Evolutionary conservation across 2,888 invertebrate species (phyloP).

Genomic region (Hypsopygia costalis): DNA sequence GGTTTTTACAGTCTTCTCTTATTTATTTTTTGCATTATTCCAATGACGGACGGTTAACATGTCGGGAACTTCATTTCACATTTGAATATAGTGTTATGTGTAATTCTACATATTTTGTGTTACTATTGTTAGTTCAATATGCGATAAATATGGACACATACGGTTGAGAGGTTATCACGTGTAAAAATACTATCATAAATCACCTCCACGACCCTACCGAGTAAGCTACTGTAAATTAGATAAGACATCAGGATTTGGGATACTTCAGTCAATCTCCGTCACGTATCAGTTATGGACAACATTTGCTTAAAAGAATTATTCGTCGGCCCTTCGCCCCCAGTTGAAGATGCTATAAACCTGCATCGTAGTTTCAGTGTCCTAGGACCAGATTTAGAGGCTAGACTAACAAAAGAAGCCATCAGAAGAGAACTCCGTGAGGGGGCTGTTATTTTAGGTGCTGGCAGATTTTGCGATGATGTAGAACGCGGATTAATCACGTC

Average conservation of each 20-base stretch:
- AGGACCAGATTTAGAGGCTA: slow-evolving; percentile 84
- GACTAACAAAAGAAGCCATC: slow-evolving; percentile 85
- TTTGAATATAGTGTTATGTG: too few species aligned
- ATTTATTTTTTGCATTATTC: too few species aligned
- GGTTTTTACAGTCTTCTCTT: too few species aligned
- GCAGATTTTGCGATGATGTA: slow-evolving; percentile 86
- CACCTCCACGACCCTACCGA: slow-evolving; percentile 50
- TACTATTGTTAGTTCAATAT: too few species aligned
- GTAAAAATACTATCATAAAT: slow-evolving; percentile 68
- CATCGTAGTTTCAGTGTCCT: slow-evolving; percentile 88
- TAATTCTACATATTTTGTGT: too few species aligned
- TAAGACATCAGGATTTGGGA: slow-evolving; percentile 52
- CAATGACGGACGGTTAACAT: too few species aligned
- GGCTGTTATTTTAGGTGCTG: slow-evolving; percentile 83
- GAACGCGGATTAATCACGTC: slow-evolving; percentile 84
- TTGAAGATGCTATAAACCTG: slow-evolving; percentile 89
- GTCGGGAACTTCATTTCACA: too few species aligned
- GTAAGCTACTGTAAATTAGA: slow-evolving; percentile 47
- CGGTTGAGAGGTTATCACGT: too few species aligned
- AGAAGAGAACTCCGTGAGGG: slow-evolving; percentile 86
- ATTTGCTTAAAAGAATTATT: slow-evolving; percentile 87
- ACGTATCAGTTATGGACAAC: slow-evolving; percentile 78
- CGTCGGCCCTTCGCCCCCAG: slow-evolving; percentile 89
- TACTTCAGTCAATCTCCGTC: slow-evolving; percentile 41
- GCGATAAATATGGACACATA: too few species aligned